Evolutionary conservation across 2,888 invertebrate genomes (phyloP).

Genomic region (Sphaeridia pumilis): DNA sequence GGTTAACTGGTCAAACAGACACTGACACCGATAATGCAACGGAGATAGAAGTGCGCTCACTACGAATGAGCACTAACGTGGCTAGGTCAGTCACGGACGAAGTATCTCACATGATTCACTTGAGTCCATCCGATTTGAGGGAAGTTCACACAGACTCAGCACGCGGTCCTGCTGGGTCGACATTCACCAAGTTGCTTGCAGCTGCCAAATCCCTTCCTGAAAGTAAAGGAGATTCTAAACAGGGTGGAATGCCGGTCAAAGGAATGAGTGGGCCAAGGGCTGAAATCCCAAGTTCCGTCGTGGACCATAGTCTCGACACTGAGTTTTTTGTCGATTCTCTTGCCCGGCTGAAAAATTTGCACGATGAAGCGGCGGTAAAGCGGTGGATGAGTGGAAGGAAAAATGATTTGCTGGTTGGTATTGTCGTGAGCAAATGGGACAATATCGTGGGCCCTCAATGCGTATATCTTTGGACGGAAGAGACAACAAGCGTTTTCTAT

Average conservation of each 20-base stretch:
- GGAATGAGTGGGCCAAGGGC: too few relatives aligned
- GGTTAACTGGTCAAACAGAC: too few relatives aligned
- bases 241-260: too few relatives aligned
- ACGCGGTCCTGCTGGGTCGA: constrained; percentile 20
- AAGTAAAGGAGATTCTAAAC: too few relatives aligned
- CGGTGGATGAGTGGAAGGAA: constrained; percentile 10
- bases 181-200: constrained; percentile 5
- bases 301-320: too few relatives aligned
- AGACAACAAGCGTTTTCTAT: constrained; percentile 30
- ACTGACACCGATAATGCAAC: too few relatives aligned
- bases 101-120: constrained; percentile 28
- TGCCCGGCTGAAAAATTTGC: neutral
- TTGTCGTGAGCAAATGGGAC: constrained; percentile 34
- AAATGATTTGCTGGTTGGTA: constrained; percentile 27
- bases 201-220: too few relatives aligned
- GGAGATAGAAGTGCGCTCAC: constrained; percentile 22
- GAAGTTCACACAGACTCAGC: neutral
- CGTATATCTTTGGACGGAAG: constrained; percentile 35
- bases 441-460: constrained; percentile 36
- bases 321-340: too few relatives aligned
- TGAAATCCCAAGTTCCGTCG: too few relatives aligned
- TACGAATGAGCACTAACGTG: constrained; percentile 27
- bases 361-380: constrained; percentile 9
- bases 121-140: constrained; percentile 5
- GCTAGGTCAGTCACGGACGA: constrained; percentile 26